phyloP scores from a whole-genome alignment of 1,140 invertebrate genomes.

The Bombyx mandarina region DNA sequence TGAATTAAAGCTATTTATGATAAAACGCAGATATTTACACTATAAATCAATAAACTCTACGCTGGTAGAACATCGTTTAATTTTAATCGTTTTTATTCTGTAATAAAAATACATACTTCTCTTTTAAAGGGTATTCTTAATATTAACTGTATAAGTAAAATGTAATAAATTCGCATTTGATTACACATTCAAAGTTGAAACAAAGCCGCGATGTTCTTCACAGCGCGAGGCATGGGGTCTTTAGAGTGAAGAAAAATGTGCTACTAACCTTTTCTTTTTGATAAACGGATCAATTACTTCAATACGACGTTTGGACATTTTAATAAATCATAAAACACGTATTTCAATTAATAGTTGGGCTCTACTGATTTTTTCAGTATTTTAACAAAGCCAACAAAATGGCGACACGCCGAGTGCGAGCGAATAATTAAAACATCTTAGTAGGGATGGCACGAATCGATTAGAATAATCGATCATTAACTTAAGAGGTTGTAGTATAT shows the following conservation, averaged over 20 bases:
- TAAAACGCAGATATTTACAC: too few species aligned
- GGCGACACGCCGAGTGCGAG: constrained; percentile 23
- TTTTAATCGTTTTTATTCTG: too few species aligned
- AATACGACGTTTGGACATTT: constrained; percentile 87
- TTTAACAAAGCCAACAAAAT: constrained; percentile 47
- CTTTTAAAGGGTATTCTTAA: too few species aligned
- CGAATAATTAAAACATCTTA: too few species aligned
- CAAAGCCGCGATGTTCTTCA: not conserved
- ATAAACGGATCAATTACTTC: constrained; percentile 87
- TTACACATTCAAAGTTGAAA: constrained; percentile 8
- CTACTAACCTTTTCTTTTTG: constrained; percentile 80
- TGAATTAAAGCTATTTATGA: too few species aligned
- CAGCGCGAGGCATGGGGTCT: constrained; percentile 19
- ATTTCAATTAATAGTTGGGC: constrained; percentile 24
- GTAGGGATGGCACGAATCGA: too few species aligned
- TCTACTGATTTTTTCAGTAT: constrained; percentile 25
- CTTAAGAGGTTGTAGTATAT: too few species aligned
- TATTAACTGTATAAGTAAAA: not conserved
- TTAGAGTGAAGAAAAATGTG: constrained; percentile 17
- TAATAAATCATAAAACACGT: constrained; percentile 28
- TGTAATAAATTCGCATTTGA: not conserved
- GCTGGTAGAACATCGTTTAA: too few species aligned
- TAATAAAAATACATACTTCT: too few species aligned
- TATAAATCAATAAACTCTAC: too few species aligned
- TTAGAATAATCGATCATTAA: too few species aligned